Evolutionary conservation across 1,140 invertebrate genomes (phyloP).

Genomic region (Neodiprion fabricii): DNA sequence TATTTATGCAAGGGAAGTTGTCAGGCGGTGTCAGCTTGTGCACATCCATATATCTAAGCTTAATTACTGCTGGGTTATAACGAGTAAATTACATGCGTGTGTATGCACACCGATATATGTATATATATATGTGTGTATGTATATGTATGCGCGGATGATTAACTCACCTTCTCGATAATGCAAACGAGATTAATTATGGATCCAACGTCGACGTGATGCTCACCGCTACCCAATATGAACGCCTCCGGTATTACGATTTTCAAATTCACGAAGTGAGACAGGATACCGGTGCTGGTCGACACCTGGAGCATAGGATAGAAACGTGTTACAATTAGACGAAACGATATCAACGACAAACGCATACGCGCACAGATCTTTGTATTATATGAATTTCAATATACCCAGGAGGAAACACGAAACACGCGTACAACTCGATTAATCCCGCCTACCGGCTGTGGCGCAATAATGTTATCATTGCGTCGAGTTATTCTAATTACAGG

Average conservation of each 20-base stretch:
- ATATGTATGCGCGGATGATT: background rate
- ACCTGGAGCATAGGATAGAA: constrained; percentile 67
- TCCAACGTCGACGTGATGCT: constrained; percentile 88
- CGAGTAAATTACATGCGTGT: background rate
- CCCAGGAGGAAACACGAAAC: too few relatives aligned
- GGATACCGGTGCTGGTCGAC: constrained; percentile 81
- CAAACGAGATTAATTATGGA: constrained; percentile 91
- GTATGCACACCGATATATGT: constrained; percentile 2
- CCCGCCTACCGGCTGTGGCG: too few relatives aligned
- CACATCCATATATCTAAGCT: constrained; percentile 6
- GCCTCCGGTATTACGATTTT: constrained; percentile 89
- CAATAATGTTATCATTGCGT: too few relatives aligned
- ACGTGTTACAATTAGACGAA: too few relatives aligned
- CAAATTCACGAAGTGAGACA: constrained; percentile 87
- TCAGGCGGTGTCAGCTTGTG: constrained; percentile 18
- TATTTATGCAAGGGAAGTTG: constrained; percentile 15
- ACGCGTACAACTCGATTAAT: too few relatives aligned
- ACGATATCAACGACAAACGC: too few relatives aligned
- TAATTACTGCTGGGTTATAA: constrained; percentile 15
- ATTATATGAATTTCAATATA: too few relatives aligned
- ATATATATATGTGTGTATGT: background rate
- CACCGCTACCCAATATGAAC: constrained; percentile 84
- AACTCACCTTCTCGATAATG: constrained; percentile 88
- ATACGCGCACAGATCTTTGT: too few relatives aligned
- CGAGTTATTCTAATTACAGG: too few relatives aligned